Evolutionary conservation across 2,888 invertebrate genomes (phyloP).

Genomic region (Carpatolechia fugitivella): DNA sequence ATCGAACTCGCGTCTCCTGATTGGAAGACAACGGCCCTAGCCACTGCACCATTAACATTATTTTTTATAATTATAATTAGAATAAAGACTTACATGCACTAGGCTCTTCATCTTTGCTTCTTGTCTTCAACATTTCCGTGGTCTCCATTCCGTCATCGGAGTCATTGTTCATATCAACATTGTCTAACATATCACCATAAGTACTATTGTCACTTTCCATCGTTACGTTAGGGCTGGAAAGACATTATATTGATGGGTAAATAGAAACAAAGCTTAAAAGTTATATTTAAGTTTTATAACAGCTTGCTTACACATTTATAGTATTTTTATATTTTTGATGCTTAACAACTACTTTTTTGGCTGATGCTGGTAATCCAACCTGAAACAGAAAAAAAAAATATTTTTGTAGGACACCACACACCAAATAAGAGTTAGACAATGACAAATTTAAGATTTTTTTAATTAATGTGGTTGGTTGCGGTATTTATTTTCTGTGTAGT

Average conservation of each 20-base stretch:
- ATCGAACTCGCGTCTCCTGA: too few relatives aligned
- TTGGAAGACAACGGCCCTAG: too few relatives aligned
- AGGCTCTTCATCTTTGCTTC: not conserved
- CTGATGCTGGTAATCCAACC: slow-evolving; percentile 40
- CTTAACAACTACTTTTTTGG: slow-evolving; percentile 47
- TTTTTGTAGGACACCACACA: not conserved
- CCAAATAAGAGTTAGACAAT: too few relatives aligned
- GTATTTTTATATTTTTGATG: slow-evolving; percentile 26
- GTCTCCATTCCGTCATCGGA: not conserved
- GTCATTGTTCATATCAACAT: not conserved
- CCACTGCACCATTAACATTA: too few relatives aligned
- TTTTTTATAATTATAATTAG: too few relatives aligned
- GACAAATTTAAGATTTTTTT: too few relatives aligned
- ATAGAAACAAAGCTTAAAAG: too few relatives aligned
- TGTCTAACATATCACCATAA: not conserved
- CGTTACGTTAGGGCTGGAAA: not conserved
- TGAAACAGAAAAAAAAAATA: slow-evolving; percentile 25
- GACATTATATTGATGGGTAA: too few relatives aligned
- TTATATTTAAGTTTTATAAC: too few relatives aligned
- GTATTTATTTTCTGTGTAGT: too few relatives aligned
- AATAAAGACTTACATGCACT: not conserved
- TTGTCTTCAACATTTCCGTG: not conserved
- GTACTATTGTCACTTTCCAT: not conserved
- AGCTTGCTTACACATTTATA: not conserved
- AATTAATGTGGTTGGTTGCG: too few relatives aligned